Percentiles rank a stretch among this genome's conserved stretches.
Conservation (phyloP, 2,113 vertebrate species). For the Cyanoramphus novaezelandiae region DNA sequence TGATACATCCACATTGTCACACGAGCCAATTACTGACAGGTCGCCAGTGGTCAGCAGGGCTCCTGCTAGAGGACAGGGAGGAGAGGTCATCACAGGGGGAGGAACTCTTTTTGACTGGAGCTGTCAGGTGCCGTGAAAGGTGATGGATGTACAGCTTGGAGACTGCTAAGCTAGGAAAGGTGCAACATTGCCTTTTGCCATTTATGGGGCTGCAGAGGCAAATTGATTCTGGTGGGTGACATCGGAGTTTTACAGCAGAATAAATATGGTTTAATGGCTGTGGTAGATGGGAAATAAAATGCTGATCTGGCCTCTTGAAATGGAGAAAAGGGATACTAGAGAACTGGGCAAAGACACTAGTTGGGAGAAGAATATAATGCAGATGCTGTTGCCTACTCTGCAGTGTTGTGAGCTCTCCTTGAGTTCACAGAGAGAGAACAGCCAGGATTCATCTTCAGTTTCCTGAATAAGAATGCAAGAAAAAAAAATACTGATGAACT, state of each 20-base stretch:
- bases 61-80: background rate
- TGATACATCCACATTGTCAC: background rate
- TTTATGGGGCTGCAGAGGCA: background rate
- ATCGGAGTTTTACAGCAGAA: background rate
- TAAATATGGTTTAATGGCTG: background rate
- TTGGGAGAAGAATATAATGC: background rate
- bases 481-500: background rate
- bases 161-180: background rate
- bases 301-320: background rate
- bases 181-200: accelerated
- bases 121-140: background rate
- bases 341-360: background rate
- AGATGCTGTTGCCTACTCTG: background rate
- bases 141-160: background rate
- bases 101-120: background rate
- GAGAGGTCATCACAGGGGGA: background rate
- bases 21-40: background rate
- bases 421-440: background rate
- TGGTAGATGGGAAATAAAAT: background rate
- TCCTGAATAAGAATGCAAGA: background rate
- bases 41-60: background rate
- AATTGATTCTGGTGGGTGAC: background rate
- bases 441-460: background rate
- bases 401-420: background rate
- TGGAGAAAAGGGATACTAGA: background rate